Evolutionary conservation across 1,140 invertebrate species (phyloP), one percentile per base, ranked within the genome.

Genomic region (Hyposmocoma kahamanoa): DNA sequence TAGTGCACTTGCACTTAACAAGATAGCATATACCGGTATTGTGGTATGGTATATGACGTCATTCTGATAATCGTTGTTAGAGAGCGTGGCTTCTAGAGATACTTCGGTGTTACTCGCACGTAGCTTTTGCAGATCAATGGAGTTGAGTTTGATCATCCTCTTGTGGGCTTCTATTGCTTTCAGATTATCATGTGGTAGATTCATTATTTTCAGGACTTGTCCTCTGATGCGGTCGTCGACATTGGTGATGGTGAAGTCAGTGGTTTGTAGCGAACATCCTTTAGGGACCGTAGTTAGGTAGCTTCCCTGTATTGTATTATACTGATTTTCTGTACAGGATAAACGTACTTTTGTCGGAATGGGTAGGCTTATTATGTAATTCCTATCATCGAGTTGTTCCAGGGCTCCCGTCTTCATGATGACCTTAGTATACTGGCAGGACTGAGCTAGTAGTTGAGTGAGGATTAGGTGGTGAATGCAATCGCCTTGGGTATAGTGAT

Each of bases 301-400:
- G 20, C 57, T 49, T 48, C 53, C 49, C n/a, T 42, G 30, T 42
- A 55, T 42, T 2, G 42, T 50, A n/a, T 34, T n/a, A 13, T 45
- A 49, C 22, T 60, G 53, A 9, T 41, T 18, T n/a, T 43, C 41
- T 8, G 42, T 20, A 28, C 50, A 58, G 18, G 13, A 46, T 10
- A 47, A 5, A 24, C 47, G 39, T 2, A 47, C 49, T 50, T 56
- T 56, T 4, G 57, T 56, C 1, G 52, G 50, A 9, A 22, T 30
- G 21, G 51, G 59, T 21, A 57, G 52, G 13, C 46, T 47, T 0
- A 55, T 18, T 2, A 50, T 48, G 13, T 55, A 59, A 15, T 51
- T 45, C n/a, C 36, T 32, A 2, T 55, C 52, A 13, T 59, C 57
- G 4, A 59, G 18, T 20, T 46, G 39, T 38, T 59, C 57, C 39